phyloP scores from a whole-genome alignment of 2,113 vertebrate genomes.

The Indri indri region DNA sequence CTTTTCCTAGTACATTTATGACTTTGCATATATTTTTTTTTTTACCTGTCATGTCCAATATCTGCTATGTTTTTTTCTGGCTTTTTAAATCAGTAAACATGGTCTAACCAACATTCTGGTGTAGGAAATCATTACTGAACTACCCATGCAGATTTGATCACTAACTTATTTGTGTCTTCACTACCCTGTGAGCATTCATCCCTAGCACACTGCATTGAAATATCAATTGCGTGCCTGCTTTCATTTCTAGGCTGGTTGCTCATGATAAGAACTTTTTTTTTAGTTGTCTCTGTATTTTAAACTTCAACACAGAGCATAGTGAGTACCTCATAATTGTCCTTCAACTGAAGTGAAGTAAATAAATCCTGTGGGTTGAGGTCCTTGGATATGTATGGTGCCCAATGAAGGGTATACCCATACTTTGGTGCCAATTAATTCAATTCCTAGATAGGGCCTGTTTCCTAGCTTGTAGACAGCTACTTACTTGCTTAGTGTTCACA shows the following conservation, averaged over 20 bases:
- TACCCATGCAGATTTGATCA: not conserved
- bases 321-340: not conserved
- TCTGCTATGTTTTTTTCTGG: not conserved
- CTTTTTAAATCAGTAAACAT: not conserved
- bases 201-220: not conserved
- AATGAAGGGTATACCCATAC: not conserved
- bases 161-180: not conserved
- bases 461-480: not conserved
- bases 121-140: not conserved
- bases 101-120: not conserved
- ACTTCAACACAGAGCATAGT: not conserved
- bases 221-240: not conserved
- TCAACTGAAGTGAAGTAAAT: not conserved
- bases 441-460: not conserved
- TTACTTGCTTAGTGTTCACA: not conserved
- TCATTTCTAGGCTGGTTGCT: not conserved
- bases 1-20: not conserved
- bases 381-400: not conserved
- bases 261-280: not conserved
- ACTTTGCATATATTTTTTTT: not conserved
- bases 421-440: not conserved
- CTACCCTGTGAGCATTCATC: not conserved
- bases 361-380: not conserved
- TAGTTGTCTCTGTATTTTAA: conserved; percentile 7
- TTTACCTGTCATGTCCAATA: not conserved